Evolutionary conservation across 2,888 invertebrate genomes (phyloP), one percentile per base, ranked within the genome.

Genomic region (Ceramica pisi): DNA sequence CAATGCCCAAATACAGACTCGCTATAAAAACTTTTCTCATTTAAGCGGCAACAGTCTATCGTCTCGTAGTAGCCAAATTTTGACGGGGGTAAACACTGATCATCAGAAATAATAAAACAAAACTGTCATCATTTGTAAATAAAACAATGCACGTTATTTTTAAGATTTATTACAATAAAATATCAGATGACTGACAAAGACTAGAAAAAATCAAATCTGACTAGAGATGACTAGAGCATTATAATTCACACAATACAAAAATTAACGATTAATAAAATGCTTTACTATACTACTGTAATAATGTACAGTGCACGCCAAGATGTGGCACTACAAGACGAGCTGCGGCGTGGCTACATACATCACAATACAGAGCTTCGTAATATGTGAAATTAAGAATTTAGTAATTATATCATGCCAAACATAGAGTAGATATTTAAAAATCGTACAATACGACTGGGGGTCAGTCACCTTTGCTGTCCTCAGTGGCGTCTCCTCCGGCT

Each of bases 401-500:
- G 94, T 95, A 91, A 94, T 91, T 91, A 94, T 93, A 93, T 95
- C 96, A 96, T 96, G 96, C 96, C 95, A 96, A 95, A 95, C 95
- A 93, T 93, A 94, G 93, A 95, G 86, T 88, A 94, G 90, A 92
- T 93, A 93, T 90, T 92, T 90, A 91, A 94, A 94, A 93, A 93
- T 93, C 91, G 92, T 95, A 96, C 95, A 94, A 94, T 95, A 96
- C 95, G 95, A 94, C 92, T 94, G 94, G 91, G 87, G 89, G 91
- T 94, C 94, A 94, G 92, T 96, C 96, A 96, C 96, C 96, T 96
- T 96, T 92, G 94, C 87, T 87, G 92, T 93, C 91, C 90, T 92
- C 92, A 80, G 90, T 89, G 89, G 86, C 85, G 90, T 89, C 80
- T 86, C 88, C 87, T 88, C 82, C 90, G 89, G 92, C 92, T 94